Evolutionary conservation across 2,797 vertebrate species (phyloP).

Genomic region (Chrosomus eos): DNA sequence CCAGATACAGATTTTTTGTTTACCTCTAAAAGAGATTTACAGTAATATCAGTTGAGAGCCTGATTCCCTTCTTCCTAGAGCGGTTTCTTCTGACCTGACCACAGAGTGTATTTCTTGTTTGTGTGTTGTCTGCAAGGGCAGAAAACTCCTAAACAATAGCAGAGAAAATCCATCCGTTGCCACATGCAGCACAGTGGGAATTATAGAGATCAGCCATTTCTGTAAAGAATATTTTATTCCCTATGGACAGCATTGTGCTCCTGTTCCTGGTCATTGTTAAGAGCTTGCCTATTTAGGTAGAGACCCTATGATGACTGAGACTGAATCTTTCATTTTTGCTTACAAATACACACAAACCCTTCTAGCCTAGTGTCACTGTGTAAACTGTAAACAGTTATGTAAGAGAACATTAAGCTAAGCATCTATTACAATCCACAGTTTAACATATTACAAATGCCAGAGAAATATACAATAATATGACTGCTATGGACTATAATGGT

Average conservation of each 20-base stretch:
- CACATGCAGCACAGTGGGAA: slow-evolving; percentile 5
- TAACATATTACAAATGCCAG: not conserved
- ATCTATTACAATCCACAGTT: not conserved
- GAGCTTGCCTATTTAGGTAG: not conserved
- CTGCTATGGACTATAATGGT: not conserved
- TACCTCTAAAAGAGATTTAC: not conserved
- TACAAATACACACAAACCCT: not conserved
- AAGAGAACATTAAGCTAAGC: not conserved
- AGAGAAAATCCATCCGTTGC: not conserved
- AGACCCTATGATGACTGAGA: not conserved
- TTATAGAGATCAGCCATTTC: not conserved
- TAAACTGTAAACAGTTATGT: not conserved
- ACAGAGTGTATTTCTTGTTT: not conserved
- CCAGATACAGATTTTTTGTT: not conserved
- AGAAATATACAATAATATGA: not conserved
- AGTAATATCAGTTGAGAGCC: not conserved
- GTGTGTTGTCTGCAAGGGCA: not conserved
- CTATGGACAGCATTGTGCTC: not conserved
- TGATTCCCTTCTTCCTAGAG: not conserved
- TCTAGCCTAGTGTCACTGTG: not conserved
- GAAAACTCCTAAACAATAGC: not conserved
- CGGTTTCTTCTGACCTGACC: not conserved
- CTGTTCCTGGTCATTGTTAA: not conserved
- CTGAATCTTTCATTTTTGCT: not conserved
- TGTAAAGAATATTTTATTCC: not conserved